Evolutionary conservation across 1,140 invertebrate species (phyloP), one percentile per base, ranked within the genome.

Genomic region (Saxidomus purpurata): DNA sequence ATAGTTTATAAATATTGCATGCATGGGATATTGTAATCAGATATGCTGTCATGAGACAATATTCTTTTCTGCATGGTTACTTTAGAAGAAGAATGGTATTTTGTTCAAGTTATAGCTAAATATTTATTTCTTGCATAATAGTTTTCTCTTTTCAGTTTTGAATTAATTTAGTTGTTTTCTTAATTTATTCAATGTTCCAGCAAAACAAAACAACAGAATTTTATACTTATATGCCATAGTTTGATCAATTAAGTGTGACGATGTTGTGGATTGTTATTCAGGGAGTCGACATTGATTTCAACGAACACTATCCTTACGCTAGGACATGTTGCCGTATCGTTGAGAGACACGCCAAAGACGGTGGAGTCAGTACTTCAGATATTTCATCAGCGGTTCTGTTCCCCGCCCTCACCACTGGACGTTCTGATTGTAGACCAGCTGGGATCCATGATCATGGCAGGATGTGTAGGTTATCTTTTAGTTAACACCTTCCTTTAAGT

Each of bases 281-380:
- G 98, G 94, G 98, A 98, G 96, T 98, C 97, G 0, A 97, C 97
- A 2, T 95, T 99, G 47, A 98, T 99, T 40, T 98, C 98, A 88
- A 98, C 98, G 36, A 99, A 99, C 95, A 99, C 99, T 34, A 99
- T 99, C 31, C 98, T 99, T 59, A 99, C 99, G 97, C 96, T 99
- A 95, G 99, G 99, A 0, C 98, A 99, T 95, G 98, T 99, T 8
- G 99, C 99, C 0, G 98, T 99, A 8, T 98, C 98, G 0, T 96
- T 99, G 84, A 98, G 96, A 94, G 98, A 99, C 91, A 98, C 98
- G 0, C 98, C 98, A 0, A 98, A 98, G 92, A 96, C 95, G 15
- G 95, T 96, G n/a, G 98, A 99, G 90, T 99, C 98, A n/a, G 98
- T 99, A 87, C 96, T 99, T 31, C 98, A 99, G 94, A 99, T 99